A percentile compares a stretch with the other conserved stretches of the same genome.
These are phyloP conservation scores for Epizoanthus stellaris DNA, from an alignment of 92 coral and sea anemone species.

Conservation along the genomic window DNA sequence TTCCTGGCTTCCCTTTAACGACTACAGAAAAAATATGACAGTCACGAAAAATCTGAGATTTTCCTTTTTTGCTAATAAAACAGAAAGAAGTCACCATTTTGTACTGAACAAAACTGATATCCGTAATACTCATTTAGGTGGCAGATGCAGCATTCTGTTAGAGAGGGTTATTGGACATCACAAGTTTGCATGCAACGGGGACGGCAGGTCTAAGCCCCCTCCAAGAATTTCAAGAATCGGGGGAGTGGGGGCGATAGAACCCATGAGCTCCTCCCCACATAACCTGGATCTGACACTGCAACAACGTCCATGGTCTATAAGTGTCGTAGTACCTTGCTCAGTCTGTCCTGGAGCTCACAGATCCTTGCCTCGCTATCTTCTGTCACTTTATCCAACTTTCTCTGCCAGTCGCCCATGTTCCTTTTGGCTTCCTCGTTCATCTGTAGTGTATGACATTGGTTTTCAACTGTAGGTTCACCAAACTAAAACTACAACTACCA, in stretches of 20 bases:
- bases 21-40: slow-evolving; percentile 32
- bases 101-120: neutral
- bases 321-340: slow-evolving; percentile 59
- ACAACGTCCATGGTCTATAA: neutral
- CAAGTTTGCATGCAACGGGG: too few species aligned
- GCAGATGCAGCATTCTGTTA: too few species aligned
- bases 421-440: slow-evolving; percentile 93
- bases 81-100: neutral
- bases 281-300: too few species aligned
- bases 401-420: slow-evolving; percentile 88
- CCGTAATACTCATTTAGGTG: too few species aligned
- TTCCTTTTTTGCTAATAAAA: neutral
- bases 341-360: slow-evolving; percentile 73
- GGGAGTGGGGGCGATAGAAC: too few species aligned
- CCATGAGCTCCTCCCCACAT: too few species aligned
- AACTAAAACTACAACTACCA: too few species aligned
- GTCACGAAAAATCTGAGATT: neutral
- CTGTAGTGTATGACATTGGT: slow-evolving; percentile 27
- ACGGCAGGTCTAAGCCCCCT: too few species aligned
- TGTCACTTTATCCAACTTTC: slow-evolving; percentile 84
- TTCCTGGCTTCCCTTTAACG: slow-evolving; percentile 76
- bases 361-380: slow-evolving; percentile 82
- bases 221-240: too few species aligned
- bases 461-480: neutral
- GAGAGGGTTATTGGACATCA: too few species aligned